Conservation (phyloP, 2,888 invertebrate species). For the Acrocyrtus sp. region DNA sequence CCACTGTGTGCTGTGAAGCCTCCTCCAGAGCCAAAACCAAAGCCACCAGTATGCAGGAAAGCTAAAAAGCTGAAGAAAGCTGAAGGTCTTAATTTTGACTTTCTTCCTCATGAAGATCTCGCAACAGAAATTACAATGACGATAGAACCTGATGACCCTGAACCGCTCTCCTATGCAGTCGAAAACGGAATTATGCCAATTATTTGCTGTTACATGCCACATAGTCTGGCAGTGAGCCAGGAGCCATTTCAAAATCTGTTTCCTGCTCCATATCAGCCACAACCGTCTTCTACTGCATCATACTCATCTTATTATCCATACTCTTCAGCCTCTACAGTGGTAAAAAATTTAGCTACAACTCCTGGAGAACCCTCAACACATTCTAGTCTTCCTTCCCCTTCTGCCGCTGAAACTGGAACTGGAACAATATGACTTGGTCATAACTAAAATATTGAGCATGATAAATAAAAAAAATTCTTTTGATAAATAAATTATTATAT, state of each 20-base stretch:
- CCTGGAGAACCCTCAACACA: too few relatives aligned
- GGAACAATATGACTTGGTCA: too few relatives aligned
- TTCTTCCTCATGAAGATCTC: conserved; percentile 50
- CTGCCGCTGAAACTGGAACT: too few relatives aligned
- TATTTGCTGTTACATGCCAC: conserved; percentile 59
- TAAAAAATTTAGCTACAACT: too few relatives aligned
- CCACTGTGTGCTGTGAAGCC: too few relatives aligned
- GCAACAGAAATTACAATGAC: conserved; percentile 58
- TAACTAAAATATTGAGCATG: too few relatives aligned
- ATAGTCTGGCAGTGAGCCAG: conserved; percentile 23
- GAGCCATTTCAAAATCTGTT: not conserved
- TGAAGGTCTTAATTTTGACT: conserved; percentile 48
- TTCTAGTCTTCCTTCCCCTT: too few relatives aligned
- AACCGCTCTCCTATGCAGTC: conserved; percentile 54
- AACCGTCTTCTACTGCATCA: not conserved
- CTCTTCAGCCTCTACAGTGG: too few relatives aligned
- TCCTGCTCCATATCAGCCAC: not conserved
- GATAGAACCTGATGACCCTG: conserved; percentile 60
- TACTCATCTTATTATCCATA: too few relatives aligned
- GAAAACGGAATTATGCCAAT: conserved; percentile 59
- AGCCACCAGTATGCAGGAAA: too few relatives aligned
- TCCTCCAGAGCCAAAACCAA: conserved; percentile 6
- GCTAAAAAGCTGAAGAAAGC: conserved; percentile 15
- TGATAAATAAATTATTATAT: too few relatives aligned
- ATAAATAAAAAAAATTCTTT: too few relatives aligned